Evolutionary conservation across 2,113 vertebrate species (phyloP).

Genomic region (Gorsachius goisagi): DNA sequence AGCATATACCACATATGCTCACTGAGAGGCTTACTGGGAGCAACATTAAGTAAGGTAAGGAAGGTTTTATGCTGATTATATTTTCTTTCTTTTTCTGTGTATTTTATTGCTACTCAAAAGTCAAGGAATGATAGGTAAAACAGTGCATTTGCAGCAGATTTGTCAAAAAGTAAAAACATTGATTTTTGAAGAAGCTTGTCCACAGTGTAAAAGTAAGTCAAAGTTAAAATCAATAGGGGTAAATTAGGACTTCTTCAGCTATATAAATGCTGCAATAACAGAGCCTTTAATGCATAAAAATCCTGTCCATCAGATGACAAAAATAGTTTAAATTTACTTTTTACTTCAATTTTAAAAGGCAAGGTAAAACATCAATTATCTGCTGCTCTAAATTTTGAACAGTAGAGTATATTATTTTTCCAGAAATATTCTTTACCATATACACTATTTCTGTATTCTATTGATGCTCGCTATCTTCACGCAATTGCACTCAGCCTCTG

Average conservation of each 20-base stretch:
- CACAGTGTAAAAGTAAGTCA: neutral
- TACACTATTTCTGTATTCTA: neutral
- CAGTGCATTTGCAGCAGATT: neutral
- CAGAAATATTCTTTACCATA: neutral
- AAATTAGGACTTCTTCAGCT: neutral
- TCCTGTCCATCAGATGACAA: neutral
- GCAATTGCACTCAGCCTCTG: rapidly evolving
- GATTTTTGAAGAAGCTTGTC: conserved; percentile 40
- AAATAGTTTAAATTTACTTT: conserved; percentile 20
- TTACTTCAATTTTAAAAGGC: neutral
- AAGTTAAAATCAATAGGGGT: conserved; percentile 55
- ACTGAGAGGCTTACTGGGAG: neutral
- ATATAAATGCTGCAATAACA: neutral
- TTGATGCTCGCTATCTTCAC: neutral
- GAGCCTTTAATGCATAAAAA: conserved; percentile 7
- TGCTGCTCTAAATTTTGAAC: neutral
- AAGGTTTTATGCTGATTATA: neutral
- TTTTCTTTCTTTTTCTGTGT: neutral
- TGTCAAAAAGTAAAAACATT: conserved; percentile 28
- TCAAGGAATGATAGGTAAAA: neutral
- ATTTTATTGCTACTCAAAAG: neutral
- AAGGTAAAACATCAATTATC: neutral
- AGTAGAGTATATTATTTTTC: neutral
- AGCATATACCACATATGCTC: neutral
- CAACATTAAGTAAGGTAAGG: neutral